Base-by-base conservation (phyloP, 92 coral and sea anemone species). In the Virgularia gustaviana region DNA sequence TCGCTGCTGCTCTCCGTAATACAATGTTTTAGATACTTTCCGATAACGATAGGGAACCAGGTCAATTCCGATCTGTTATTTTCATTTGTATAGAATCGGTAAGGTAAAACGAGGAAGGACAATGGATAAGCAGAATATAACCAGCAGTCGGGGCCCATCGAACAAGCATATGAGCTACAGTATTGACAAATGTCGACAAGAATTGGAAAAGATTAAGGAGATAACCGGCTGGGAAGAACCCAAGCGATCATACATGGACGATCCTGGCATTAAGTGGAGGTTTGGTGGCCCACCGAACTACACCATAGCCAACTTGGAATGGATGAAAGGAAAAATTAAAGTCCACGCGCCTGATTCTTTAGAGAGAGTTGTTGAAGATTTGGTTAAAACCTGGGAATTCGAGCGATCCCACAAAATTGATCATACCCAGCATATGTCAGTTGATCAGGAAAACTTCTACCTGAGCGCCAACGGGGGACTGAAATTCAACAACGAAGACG, bases 311-410 rank as follows among this genome's bases (percentile, higher is more conserved):
- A 75, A 89, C 59, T 59, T 42, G 53, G 45, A 64, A 27, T 89
- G 78, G 75, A 63, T 89, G 53, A 57, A 72, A 41, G 96, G 91
- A 39, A 78, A 79, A 24, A 76, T 90, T 19, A 73, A 85, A 70
- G 59, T 42, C 0, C 96, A 89, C 63, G 57, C 57, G 72, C 60
- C 55, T 24, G 89, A 81, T 7, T 89, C 96, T 27, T 78, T 87
- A 38, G 96, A 89, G 63, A 80, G 82, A 55, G 57, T 70, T 47
- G 88, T 89, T 6, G 91, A 89, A 70, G 83, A 89, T 45, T 65
- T 89, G 54, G 96, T 89, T 27, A 89, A 89, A 49, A 80, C 86
- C 4, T 89, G 91, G 91, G 96, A 89, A 54, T 83, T 89, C 90
- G 96, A 89, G 36, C 88, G 88, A 1, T 79, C 89, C 2, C 96